A percentile compares a stretch with the other conserved stretches of the same genome.
Conservation (phyloP, 2,888 invertebrate genomes). For the Graphium colonna region DNA sequence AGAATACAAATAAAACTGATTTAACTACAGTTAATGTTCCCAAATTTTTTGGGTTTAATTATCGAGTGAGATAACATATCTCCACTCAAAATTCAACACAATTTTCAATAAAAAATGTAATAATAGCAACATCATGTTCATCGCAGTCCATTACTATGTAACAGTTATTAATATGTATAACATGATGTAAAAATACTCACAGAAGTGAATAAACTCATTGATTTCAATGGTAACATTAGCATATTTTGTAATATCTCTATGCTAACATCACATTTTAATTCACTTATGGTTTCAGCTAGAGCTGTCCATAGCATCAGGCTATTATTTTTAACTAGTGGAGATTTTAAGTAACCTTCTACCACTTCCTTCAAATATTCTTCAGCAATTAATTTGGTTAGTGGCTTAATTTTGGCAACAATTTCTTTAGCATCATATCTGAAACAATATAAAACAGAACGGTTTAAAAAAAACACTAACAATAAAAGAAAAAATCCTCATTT, state of each 20-base stretch:
- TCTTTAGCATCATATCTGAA: slow-evolving; percentile 40
- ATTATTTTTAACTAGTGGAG: slow-evolving; percentile 35
- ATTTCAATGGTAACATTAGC: slow-evolving; percentile 54
- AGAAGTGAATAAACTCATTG: slow-evolving; percentile 35
- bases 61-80: no score
- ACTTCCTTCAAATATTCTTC: slow-evolving; percentile 27
- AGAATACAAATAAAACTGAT: no score
- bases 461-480: no score
- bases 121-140: no score
- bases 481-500: no score
- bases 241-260: slow-evolving; percentile 32
- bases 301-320: slow-evolving; percentile 51
- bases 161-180: no score
- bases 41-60: no score
- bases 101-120: no score
- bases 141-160: no score
- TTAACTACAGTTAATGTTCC: no score
- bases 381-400: slow-evolving; percentile 37
- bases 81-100: no score
- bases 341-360: slow-evolving; percentile 34
- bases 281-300: slow-evolving; percentile 40
- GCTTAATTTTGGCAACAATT: slow-evolving; percentile 37
- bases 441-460: slow-evolving; percentile 18
- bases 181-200: slow-evolving; percentile 37
- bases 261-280: slow-evolving; percentile 28